These are phyloP conservation scores for Andinoacara biseriatus DNA, from an alignment of 2,113 vertebrate species.

Conservation along the genomic window DNA sequence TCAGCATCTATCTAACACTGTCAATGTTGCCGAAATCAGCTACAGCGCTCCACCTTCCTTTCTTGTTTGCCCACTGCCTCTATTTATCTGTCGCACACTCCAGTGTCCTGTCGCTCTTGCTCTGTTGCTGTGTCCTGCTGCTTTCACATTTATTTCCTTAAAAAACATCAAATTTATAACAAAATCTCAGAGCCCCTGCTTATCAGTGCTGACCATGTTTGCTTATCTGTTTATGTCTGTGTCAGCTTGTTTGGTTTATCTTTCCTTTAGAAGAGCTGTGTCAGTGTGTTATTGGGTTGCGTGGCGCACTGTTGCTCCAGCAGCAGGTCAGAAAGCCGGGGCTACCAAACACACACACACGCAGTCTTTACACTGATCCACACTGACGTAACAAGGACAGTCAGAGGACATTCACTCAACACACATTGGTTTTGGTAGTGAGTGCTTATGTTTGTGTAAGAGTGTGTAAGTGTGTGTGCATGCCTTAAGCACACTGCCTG, in stretches of 20 bases:
- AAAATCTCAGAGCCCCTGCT: constrained; percentile 13
- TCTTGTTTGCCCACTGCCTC: constrained; percentile 17
- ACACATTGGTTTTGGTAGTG: constrained; percentile 22
- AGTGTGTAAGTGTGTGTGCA: not conserved
- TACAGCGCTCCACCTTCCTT: not conserved
- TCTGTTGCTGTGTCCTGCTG: constrained; percentile 8
- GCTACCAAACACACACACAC: not conserved
- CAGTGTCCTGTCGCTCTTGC: not conserved
- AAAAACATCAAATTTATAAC: not conserved
- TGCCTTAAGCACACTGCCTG: not conserved
- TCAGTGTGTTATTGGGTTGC: constrained; percentile 52
- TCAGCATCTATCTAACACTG: constrained; percentile 17
- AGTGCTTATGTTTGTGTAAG: constrained; percentile 8
- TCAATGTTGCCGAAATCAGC: constrained; percentile 34
- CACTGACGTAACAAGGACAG: constrained; percentile 43
- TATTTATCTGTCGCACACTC: constrained; percentile 27
- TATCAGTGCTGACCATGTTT: not conserved
- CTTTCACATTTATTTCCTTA: constrained; percentile 6
- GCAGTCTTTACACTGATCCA: constrained; percentile 22
- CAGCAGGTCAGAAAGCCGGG: constrained; percentile 19
- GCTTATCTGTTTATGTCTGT: constrained; percentile 11
- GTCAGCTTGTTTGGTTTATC: constrained; percentile 16
- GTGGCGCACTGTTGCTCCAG: constrained; percentile 9
- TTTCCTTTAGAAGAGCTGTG: constrained; percentile 44
- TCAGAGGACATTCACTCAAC: constrained; percentile 4